Base-by-base conservation (phyloP, 2,888 invertebrate species). In the Cataglyphis cursor region DNA sequence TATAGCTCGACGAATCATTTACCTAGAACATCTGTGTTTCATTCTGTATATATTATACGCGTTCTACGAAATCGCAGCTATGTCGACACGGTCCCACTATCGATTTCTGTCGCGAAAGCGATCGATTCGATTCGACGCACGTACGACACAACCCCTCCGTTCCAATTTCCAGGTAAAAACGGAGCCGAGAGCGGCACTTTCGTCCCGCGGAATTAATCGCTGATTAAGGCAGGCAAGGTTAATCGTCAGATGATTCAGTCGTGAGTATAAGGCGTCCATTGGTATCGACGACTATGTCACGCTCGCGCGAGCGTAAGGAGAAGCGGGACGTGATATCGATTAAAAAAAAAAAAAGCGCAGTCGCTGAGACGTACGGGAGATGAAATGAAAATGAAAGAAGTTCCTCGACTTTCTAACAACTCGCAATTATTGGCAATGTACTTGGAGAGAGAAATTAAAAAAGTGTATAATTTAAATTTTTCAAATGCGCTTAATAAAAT, bases 151-250 rank as follows among this genome's bases (percentile, higher is more conserved):
- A 90, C 90, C 88, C 88, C 90, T 66, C 84, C 87, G 88, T 88
- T 87, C 89, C 91, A 92, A 92, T 94, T 94, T 94, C 94, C 94
- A 94, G 91, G 92, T 93, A 89, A 61, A 92, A 92, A 92, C 90
- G 90, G 90, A 66, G 76, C 91, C 91, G 91, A 90, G 90, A 91
- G 92, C 80, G 70, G 93, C 91, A 92, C 92, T 92, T 93, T 92
- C 94, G 92, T 93, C 90, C 92, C 92, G 89, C 92, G 92, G 93
- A 93, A 94, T 94, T 93, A 93, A 93, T 94, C 91, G 92, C 93
- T 93, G 93, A 94, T 94, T 94, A 94, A 93, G 94, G 89, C 91
- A 93, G 92, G 91, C 94, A 94, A 94, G 94, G 94, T 94, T 92
- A 94, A 93, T 93, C 92, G 92, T 91, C 93, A 86, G 92, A 92